Evolutionary conservation across 2,113 vertebrate genomes (phyloP), one percentile per base, ranked within the genome.

Genomic region (Aptenodytes patagonicus): DNA sequence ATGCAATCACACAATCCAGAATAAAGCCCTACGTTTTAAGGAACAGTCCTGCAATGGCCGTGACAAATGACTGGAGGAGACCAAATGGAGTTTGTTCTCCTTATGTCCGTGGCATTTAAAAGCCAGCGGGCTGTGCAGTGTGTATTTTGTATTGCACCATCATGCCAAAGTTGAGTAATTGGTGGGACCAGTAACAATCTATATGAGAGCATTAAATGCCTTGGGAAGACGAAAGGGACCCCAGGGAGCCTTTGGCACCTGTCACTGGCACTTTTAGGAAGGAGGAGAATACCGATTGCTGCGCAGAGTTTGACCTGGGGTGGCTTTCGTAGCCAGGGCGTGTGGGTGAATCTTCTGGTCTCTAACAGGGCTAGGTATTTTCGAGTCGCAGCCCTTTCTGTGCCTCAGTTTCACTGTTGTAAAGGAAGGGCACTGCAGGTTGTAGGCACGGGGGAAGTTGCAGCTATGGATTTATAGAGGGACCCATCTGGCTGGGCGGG

Each of bases 221-320:
- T 77, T 20, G 8, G 44, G 31, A 91, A 38, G 77, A 91, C 40
- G 68, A 34, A 64, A 10, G 19, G 20, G 31, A 71, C 89, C 73
- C 51, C 71, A 54, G 96, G 77, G 93, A 91, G 70, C 42, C 42
- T 73, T 87, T 94, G 58, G 69, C 89, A 87, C 72, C 78, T 87
- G 66, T 83, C 91, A 36, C 34, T 38, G 91, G 42, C 38, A 2
- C 57, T 61, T 87, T 58, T 24, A 58, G 57, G 83, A 38, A 75
- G 76, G 51, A 77, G 69, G n/a, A 79, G 34, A 51, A 36, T 47
- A 15, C 29, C 0, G 6, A 18, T 51, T 49, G 47, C 76, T 47
- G 40, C 3, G 66, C 17, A 10, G 66, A 26, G 32, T 42, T 69
- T 58, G 61, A 70, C 11, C 22, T 16, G 44, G 22, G 7, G 4